A percentile compares a stretch with the other conserved stretches of the same genome.
Evolutionary conservation across 2,797 vertebrate genomes (phyloP).

Genomic region (Okamejei kenojei): DNA sequence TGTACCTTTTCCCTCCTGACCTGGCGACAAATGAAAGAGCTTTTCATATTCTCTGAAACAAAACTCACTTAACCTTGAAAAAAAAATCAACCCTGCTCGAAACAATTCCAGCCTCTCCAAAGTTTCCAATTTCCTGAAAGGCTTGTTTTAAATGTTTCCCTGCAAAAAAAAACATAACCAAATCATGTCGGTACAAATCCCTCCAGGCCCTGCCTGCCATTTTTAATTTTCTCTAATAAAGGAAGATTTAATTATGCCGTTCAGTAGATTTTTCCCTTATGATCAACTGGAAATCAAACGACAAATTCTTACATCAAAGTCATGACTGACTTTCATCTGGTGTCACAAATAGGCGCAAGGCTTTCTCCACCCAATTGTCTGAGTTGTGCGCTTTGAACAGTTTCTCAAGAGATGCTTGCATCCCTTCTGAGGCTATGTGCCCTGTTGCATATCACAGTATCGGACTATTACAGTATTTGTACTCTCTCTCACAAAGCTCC

Average conservation of each 20-base stretch:
- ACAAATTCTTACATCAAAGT: conserved; percentile 20
- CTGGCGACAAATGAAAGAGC: neutral
- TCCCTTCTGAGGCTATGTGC: neutral
- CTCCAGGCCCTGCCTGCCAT: neutral
- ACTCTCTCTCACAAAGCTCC: neutral
- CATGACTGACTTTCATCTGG: neutral
- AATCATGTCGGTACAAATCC: neutral
- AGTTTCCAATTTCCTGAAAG: neutral
- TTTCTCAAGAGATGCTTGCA: neutral
- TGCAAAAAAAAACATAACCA: neutral
- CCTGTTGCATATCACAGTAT: too few species aligned
- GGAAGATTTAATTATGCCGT: neutral
- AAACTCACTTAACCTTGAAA: neutral
- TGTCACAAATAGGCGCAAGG: neutral
- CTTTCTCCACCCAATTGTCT: neutral
- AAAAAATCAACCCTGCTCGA: neutral
- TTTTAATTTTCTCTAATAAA: conserved; percentile 6
- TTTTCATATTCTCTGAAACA: neutral
- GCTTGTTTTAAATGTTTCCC: neutral
- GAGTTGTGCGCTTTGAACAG: neutral
- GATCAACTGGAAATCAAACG: neutral
- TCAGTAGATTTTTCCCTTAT: neutral
- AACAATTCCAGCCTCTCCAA: neutral
- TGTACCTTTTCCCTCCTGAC: neutral
- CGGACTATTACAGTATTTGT: neutral